Evolutionary conservation across 2,113 vertebrate species (phyloP).

Genomic region (Pontoporia blainvillei): DNA sequence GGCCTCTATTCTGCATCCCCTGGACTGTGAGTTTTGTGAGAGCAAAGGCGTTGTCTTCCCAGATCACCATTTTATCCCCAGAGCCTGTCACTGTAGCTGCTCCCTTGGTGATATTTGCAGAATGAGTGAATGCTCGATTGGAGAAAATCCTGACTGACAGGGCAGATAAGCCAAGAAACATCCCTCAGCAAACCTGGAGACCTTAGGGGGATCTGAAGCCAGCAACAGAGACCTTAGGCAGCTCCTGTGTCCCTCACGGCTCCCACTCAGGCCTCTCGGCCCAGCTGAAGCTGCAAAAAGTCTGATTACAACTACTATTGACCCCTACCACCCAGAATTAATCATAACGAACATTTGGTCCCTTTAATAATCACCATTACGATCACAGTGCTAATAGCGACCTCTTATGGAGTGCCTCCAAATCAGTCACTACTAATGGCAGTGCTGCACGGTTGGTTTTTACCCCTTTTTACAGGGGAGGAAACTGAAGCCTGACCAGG

Average conservation of each 20-base stretch:
- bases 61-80: not conserved
- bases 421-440: fast-evolving
- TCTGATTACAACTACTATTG: not conserved
- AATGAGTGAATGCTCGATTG: not conserved
- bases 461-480: not conserved
- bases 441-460: not conserved
- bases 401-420: not conserved
- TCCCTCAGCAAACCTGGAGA: not conserved
- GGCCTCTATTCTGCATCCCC: not conserved
- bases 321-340: not conserved
- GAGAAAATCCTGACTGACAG: not conserved
- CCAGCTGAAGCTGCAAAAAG: not conserved
- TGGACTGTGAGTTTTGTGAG: not conserved
- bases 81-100: not conserved
- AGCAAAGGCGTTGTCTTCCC: not conserved
- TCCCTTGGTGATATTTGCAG: not conserved
- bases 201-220: not conserved
- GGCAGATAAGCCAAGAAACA: not conserved
- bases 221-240: not conserved
- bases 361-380: not conserved
- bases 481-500: not conserved
- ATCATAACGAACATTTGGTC: too few relatives aligned
- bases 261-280: not conserved
- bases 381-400: not conserved
- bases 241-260: not conserved